phyloP scores from a whole-genome alignment of 1,140 invertebrate genomes.

The Lasioglossum albipes region DNA sequence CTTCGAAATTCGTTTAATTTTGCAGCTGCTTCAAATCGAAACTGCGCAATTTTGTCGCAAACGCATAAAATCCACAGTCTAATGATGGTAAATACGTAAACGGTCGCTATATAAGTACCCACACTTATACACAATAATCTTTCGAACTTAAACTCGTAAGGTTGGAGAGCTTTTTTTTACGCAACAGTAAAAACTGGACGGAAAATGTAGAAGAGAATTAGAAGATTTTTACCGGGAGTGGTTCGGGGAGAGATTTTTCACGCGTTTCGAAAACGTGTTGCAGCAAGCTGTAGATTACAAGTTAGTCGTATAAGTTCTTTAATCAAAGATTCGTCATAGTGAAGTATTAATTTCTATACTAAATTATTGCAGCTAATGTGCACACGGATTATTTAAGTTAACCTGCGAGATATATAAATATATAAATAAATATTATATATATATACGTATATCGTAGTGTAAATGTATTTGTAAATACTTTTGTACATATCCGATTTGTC shows the following conservation, averaged over 20 bases:
- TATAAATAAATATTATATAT: slow-evolving; percentile 24
- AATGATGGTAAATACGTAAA: not conserved
- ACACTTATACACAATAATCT: slow-evolving; percentile 28
- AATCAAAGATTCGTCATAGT: slow-evolving; percentile 73
- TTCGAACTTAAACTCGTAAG: slow-evolving; percentile 37
- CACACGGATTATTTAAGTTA: slow-evolving; percentile 55
- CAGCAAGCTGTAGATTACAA: slow-evolving; percentile 47
- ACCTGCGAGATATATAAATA: slow-evolving; percentile 54
- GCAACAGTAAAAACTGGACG: slow-evolving; percentile 3
- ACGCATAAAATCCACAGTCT: too few relatives aligned
- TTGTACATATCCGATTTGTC: slow-evolving; percentile 69
- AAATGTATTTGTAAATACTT: slow-evolving; percentile 71
- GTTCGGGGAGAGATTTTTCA: slow-evolving; percentile 42
- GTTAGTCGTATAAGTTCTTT: slow-evolving; percentile 65
- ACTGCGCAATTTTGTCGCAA: too few relatives aligned
- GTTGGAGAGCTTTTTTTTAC: slow-evolving; percentile 26
- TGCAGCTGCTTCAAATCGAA: too few relatives aligned
- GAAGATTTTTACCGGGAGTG: slow-evolving; percentile 31
- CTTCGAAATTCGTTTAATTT: too few relatives aligned
- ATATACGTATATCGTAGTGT: slow-evolving; percentile 59
- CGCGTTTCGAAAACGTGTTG: not conserved
- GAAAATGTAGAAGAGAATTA: not conserved
- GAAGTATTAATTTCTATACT: slow-evolving; percentile 64
- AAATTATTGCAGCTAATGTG: slow-evolving; percentile 66
- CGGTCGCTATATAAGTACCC: slow-evolving; percentile 5